phyloP scores from a whole-genome alignment of 2,888 invertebrate species.

The Drosophila barbarae region DNA sequence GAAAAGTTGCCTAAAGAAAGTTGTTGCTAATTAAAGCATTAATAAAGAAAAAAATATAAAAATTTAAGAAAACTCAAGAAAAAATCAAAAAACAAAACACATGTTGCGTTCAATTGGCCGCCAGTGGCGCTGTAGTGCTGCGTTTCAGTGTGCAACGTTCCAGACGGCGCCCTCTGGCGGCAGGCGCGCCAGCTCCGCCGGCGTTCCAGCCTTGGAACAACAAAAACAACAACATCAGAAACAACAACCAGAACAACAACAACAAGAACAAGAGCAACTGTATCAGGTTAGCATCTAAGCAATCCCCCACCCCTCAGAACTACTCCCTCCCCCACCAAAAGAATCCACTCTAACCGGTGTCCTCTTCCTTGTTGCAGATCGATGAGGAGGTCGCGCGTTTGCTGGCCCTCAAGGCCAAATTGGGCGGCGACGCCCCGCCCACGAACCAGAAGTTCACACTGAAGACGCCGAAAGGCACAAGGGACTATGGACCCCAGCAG shows the following conservation, averaged over 20 bases:
- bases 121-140: constrained; percentile 69
- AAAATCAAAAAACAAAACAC: constrained; percentile 52
- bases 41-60: constrained; percentile 19
- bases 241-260: constrained; percentile 43
- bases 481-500: constrained; percentile 96
- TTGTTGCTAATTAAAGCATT: constrained; percentile 44
- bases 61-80: neutral
- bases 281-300: constrained; percentile 77
- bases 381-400: constrained; percentile 91
- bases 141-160: constrained; percentile 63
- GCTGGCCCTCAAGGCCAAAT: constrained; percentile 88
- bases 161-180: constrained; percentile 54
- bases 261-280: constrained; percentile 64
- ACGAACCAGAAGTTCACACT: constrained; percentile 87
- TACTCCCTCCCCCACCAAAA: neutral
- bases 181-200: constrained; percentile 56
- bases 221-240: constrained; percentile 55
- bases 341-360: neutral
- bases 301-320: constrained; percentile 3
- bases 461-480: constrained; percentile 95
- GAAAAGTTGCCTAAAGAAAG: constrained; percentile 46
- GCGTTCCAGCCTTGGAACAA: constrained; percentile 59
- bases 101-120: constrained; percentile 79
- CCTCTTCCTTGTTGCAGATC: constrained; percentile 83
- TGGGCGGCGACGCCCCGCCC: constrained; percentile 83